A percentile compares a stretch with the other conserved stretches of the same genome.
These are phyloP conservation scores for Apostichopus californicus DNA, from an alignment of 35 echinoderm and acorn worm genomes.

Conservation along the genomic window DNA sequence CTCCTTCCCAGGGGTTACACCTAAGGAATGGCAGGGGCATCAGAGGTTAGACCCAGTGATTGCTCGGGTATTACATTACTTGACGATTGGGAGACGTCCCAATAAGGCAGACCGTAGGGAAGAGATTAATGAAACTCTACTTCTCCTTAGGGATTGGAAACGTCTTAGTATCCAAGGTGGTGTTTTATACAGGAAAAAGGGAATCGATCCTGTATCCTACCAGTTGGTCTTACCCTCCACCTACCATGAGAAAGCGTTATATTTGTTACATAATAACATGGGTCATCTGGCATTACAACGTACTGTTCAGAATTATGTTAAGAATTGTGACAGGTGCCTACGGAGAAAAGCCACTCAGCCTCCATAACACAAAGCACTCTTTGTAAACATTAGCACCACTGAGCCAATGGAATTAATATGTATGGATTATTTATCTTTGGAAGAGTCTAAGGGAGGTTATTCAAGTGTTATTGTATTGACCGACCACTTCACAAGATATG, in stretches of 20 bases:
- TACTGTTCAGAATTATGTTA: not conserved
- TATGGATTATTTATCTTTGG: conserved; percentile 59
- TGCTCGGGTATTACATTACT: not conserved
- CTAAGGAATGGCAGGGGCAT: not conserved
- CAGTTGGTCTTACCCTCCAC: conserved; percentile 22
- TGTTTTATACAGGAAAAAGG: not conserved
- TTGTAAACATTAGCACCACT: conserved; percentile 25
- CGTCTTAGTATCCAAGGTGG: not conserved
- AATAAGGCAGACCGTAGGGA: not conserved
- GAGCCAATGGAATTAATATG: conserved; percentile 48
- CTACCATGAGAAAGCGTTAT: not conserved
- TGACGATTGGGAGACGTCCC: not conserved
- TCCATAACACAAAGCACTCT: not conserved
- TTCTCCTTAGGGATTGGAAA: conserved; percentile 21
- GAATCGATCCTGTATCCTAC: not conserved
- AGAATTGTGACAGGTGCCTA: conserved; percentile 55
- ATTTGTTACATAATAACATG: conserved; percentile 27
- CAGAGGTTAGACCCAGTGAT: not conserved
- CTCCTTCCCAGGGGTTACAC: not conserved
- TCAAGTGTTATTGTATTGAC: conserved; percentile 65
- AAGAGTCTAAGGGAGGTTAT: conserved; percentile 47
- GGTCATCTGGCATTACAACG: conserved; percentile 55
- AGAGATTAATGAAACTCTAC: not conserved
- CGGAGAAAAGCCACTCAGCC: conserved; percentile 12
- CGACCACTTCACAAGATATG: conserved; percentile 78